Conservation (phyloP, 2,888 invertebrate genomes). For the Mythimna vitellina region DNA sequence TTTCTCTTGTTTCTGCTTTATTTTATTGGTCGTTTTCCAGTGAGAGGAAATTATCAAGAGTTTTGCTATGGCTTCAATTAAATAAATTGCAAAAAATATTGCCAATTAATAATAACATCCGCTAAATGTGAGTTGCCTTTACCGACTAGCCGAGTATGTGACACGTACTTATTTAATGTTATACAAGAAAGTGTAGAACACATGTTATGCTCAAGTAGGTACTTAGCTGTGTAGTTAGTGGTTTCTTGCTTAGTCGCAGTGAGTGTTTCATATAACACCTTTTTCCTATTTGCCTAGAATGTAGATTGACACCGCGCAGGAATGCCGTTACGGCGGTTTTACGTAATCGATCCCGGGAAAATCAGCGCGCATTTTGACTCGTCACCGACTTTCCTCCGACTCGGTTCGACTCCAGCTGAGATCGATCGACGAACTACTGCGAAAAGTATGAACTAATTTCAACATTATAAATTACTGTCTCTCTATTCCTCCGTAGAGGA, state of each 20-base stretch:
- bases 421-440: conserved; percentile 26
- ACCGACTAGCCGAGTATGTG: not conserved
- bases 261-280: conserved; percentile 53
- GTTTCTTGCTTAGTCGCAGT: conserved; percentile 10
- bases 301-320: conserved; percentile 53
- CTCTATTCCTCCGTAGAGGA: not conserved
- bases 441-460: conserved; percentile 8
- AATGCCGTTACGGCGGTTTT: conserved; percentile 61
- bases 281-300: conserved; percentile 61
- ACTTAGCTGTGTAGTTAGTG: not conserved
- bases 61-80: not conserved
- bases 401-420: not conserved
- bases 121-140: conserved; percentile 9
- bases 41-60: not conserved
- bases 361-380: conserved; percentile 51
- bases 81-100: not conserved
- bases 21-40: conserved; percentile 28
- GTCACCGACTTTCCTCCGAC: conserved; percentile 32
- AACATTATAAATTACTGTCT: not conserved
- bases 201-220: conserved; percentile 8
- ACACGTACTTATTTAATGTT: conserved; percentile 20
- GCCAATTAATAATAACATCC: conserved; percentile 3
- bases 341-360: conserved; percentile 63
- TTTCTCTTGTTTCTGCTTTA: conserved; percentile 27
- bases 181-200: conserved; percentile 23